Evolutionary conservation across 2,888 invertebrate species (phyloP).

Genomic region (Boloria selene): DNA sequence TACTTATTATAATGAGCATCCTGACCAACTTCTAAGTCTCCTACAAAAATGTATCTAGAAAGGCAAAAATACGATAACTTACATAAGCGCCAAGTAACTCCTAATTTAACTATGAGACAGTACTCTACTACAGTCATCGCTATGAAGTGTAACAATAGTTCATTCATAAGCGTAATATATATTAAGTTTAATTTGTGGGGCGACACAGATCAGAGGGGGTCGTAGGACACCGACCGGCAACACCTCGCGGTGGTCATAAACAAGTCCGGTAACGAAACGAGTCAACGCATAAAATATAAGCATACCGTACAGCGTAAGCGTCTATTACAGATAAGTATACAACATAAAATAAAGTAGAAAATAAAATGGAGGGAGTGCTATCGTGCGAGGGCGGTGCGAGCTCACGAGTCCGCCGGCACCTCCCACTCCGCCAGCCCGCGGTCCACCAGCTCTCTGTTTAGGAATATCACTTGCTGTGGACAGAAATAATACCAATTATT

Average conservation of each 20-base stretch:
- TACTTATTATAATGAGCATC: constrained; percentile 73
- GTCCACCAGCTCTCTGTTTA: constrained; percentile 93
- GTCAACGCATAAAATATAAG: constrained; percentile 45
- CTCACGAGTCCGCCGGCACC: constrained; percentile 76
- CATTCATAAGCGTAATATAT: constrained; percentile 60
- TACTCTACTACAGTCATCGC: constrained; percentile 39
- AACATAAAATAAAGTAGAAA: constrained; percentile 42
- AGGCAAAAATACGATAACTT: constrained; percentile 45
- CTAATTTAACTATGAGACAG: constrained; percentile 47
- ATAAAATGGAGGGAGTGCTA: not conserved
- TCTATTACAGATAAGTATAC: constrained; percentile 39
- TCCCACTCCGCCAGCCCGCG: constrained; percentile 91
- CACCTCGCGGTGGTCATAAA: not conserved
- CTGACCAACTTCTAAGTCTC: constrained; percentile 57
- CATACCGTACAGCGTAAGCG: constrained; percentile 35
- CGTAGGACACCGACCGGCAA: constrained; percentile 10
- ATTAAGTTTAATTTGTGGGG: constrained; percentile 57
- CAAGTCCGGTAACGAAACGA: constrained; percentile 41
- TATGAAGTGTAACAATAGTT: constrained; percentile 45
- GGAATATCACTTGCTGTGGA: constrained; percentile 89
- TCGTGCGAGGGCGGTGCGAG: constrained; percentile 40
- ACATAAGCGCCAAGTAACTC: constrained; percentile 45
- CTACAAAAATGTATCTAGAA: constrained; percentile 34
- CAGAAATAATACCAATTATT: not conserved
- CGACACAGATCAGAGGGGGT: constrained; percentile 34